Evolutionary conservation across 2,797 vertebrate genomes (phyloP).

Genomic region (Molossus alvarezi): DNA sequence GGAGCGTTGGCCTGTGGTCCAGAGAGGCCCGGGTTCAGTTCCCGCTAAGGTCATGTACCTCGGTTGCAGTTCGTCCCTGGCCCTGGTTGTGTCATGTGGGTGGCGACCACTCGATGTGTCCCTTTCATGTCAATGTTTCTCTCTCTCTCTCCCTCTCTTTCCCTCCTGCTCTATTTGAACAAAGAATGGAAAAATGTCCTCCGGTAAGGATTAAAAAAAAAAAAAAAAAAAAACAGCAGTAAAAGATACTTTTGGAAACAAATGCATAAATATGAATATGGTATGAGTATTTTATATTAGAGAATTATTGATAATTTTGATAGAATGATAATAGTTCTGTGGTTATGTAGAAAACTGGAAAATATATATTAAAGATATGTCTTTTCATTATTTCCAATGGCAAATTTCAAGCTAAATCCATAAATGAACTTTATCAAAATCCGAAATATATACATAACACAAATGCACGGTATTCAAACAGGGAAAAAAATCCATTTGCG

Average conservation of each 20-base stretch:
- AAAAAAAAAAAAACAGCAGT: neutral
- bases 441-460: constrained; percentile 2
- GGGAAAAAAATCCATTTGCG: neutral
- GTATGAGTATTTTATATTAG: neutral
- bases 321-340: neutral
- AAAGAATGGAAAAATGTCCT: too few species aligned
- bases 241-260: neutral
- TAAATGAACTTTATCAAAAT: constrained; percentile 21
- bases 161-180: too few species aligned
- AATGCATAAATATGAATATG: neutral
- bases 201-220: too few species aligned
- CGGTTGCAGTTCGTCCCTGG: too few species aligned
- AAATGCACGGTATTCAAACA: neutral
- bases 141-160: too few species aligned
- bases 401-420: constrained; percentile 15
- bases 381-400: neutral
- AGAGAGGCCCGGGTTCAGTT: too few species aligned
- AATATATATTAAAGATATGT: neutral
- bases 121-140: too few species aligned
- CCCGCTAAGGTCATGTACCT: too few species aligned
- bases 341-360: neutral
- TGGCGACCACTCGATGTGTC: too few species aligned
- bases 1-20: too few species aligned
- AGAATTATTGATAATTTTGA: neutral
- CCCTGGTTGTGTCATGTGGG: too few species aligned